A percentile compares a stretch with the other conserved stretches of the same genome.
Evolutionary conservation across 2,888 invertebrate species (phyloP).

Genomic region (Ischnura elegans): DNA sequence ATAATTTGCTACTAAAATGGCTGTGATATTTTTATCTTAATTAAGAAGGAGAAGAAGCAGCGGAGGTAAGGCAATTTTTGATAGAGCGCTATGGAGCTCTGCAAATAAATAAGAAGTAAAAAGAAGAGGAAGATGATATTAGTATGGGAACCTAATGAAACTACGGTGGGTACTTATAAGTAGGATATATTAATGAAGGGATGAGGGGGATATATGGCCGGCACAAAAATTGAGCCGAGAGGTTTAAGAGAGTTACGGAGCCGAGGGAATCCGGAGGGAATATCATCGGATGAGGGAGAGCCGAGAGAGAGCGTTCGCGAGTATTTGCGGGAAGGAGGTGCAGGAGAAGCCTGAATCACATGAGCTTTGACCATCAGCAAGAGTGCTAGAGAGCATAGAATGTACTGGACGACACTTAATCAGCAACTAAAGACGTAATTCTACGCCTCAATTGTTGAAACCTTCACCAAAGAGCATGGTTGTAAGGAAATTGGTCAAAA

Average conservation of each 20-base stretch:
- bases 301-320: neutral
- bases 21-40: too few species aligned
- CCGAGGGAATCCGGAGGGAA: neutral
- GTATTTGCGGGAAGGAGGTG: neutral
- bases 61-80: too few species aligned
- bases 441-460: too few species aligned
- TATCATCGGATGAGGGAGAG: neutral
- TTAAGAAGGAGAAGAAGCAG: too few species aligned
- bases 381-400: too few species aligned
- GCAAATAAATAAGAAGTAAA: neutral
- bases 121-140: neutral
- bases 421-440: too few species aligned
- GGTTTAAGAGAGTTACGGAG: conserved; percentile 12
- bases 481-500: too few species aligned
- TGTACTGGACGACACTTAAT: too few species aligned
- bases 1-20: too few species aligned
- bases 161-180: neutral
- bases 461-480: too few species aligned
- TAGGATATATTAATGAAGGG: neutral
- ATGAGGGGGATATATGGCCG: neutral
- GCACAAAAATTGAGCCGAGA: neutral
- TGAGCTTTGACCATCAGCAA: too few species aligned
- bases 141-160: neutral
- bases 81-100: neutral
- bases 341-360: too few species aligned